Base-by-base conservation (phyloP, 35 echinoderm and acorn worm species). In the Hemicentrotus pulcherrimus region DNA sequence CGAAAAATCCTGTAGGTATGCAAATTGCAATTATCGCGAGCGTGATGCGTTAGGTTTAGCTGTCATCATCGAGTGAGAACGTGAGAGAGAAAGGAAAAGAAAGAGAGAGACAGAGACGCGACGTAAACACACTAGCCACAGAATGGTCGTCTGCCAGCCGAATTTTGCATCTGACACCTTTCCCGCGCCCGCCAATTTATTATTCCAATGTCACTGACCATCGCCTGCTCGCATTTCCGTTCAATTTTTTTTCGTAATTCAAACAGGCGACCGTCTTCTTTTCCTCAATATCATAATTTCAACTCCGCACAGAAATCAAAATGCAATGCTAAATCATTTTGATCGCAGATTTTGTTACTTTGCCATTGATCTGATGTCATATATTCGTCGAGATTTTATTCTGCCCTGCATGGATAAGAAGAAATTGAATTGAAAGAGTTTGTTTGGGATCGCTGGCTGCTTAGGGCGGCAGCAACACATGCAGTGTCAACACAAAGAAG, bases 121-220 rank as follows among this genome's bases (percentile, higher is more conserved):
- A 78, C 65, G 24, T 78, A 78, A 78, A 78, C 65, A 78, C 65
- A 22, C 65, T 78, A 78, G 65, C 65, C 65, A 78, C 65, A 22
- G 28, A 78, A 78, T n/a, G 65, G 65, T 78, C 65, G 65, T 78
- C 65, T 78, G 65, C 28, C 65, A 78, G 24, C 19, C 65, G 65
- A 78, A 78, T 78, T 78, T 78, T 78, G 65, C 15, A 78, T 78
- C 88, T 90, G 31, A 90, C 88, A 90, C 88, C 88, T 90, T 33
- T 90, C 31, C 32, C 88, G 88, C 88, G 88, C 88, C 88, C 15
- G 32, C 19, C 88, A 33, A 90, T 90, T 90, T 90, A 90, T 90
- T 90, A 90, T 41, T 90, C 88, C 12, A 47, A 90, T 47, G 88
- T 90, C 88, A 90, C 88, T 47, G 88, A 78, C 65, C 65, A 78